Percentiles rank a stretch among this genome's conserved stretches.
These are phyloP conservation scores for Trematocara variabile DNA, from an alignment of 2,113 vertebrate genomes.

Conservation along the genomic window DNA sequence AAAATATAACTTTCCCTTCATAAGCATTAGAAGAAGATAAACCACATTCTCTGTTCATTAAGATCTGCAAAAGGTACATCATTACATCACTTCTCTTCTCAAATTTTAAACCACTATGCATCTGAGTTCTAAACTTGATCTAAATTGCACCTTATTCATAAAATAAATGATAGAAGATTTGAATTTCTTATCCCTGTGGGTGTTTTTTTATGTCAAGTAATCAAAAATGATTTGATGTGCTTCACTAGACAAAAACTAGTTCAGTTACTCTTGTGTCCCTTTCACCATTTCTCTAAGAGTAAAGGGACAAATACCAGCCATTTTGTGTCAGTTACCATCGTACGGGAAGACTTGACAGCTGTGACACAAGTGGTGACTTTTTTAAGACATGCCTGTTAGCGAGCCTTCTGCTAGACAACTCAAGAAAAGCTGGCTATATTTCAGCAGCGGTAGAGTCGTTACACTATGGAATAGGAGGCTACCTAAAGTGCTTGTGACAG, in stretches of 20 bases:
- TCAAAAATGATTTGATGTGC: background rate
- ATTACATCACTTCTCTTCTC: background rate
- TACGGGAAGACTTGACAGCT: background rate
- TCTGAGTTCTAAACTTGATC: background rate
- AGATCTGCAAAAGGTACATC: background rate
- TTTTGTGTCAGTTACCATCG: background rate
- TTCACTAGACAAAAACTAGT: background rate
- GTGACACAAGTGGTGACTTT: background rate
- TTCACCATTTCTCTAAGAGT: background rate
- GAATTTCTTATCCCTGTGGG: background rate
- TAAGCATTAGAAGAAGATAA: background rate
- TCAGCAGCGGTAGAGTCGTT: conserved; percentile 23
- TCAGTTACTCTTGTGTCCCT: background rate
- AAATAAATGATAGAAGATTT: background rate
- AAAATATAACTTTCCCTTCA: background rate
- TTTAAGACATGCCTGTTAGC: background rate
- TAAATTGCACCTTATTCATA: background rate
- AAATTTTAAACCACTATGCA: background rate
- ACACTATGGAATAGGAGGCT: background rate
- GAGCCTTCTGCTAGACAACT: background rate
- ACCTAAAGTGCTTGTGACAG: conserved; percentile 45
- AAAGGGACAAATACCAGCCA: background rate
- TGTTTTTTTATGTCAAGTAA: background rate
- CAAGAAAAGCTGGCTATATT: background rate
- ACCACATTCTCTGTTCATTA: background rate